phyloP scores from a whole-genome alignment of 2,797 vertebrate species.

The Takifugu ocellatus region DNA sequence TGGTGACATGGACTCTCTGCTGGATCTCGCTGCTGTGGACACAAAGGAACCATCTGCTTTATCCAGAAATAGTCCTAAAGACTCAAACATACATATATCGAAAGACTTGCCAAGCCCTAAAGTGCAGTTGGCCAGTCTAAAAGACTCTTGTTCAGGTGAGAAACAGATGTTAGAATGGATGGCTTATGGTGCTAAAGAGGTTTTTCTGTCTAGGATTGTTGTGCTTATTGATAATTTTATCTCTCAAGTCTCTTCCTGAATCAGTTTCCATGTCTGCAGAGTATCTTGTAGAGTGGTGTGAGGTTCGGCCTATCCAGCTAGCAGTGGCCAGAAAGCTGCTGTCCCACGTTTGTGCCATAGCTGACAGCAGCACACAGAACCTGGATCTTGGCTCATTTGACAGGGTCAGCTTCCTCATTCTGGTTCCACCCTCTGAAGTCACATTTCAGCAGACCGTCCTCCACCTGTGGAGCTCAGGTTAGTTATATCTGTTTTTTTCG shows the following conservation, averaged over 20 bases:
- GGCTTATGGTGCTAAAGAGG: too few relatives aligned
- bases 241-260: slow-evolving; percentile 3
- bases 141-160: slow-evolving; percentile 82
- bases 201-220: too few relatives aligned
- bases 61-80: slow-evolving; percentile 69
- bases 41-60: slow-evolving; percentile 72
- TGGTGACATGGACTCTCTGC: slow-evolving; percentile 85
- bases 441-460: slow-evolving; percentile 92
- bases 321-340: slow-evolving; percentile 95
- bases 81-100: slow-evolving; percentile 66
- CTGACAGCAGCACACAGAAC: slow-evolving; percentile 97
- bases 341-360: slow-evolving; percentile 95
- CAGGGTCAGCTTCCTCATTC: slow-evolving; percentile 94
- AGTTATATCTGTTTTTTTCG: slow-evolving; percentile 8
- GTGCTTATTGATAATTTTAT: too few relatives aligned
- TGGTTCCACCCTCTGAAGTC: slow-evolving; percentile 93
- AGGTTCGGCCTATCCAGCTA: slow-evolving; percentile 89
- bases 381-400: slow-evolving; percentile 96
- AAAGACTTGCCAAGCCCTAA: slow-evolving; percentile 32
- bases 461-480: slow-evolving; percentile 93
- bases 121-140: slow-evolving; percentile 43
- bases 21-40: slow-evolving; percentile 83
- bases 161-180: not conserved
- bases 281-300: slow-evolving; percentile 77
- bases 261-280: slow-evolving; percentile 67